These are phyloP conservation scores for Spheniscus mendiculus DNA, from an alignment of 2,113 vertebrate species.

Conservation along the genomic window DNA sequence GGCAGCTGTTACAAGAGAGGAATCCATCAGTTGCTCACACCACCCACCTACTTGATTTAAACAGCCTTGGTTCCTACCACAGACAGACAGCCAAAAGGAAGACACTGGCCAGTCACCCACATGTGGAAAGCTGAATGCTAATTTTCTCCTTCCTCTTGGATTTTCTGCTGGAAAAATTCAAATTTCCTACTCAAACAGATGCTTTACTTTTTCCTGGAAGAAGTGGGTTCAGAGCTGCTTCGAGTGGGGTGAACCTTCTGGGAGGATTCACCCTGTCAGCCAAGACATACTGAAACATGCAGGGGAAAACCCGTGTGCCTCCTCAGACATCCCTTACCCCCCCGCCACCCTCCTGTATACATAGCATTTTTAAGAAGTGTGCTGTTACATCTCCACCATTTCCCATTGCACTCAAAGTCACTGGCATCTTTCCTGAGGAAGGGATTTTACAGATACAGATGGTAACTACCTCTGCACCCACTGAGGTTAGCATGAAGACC, in stretches of 20 bases:
- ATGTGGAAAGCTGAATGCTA: not conserved
- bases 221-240: not conserved
- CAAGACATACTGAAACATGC: not conserved
- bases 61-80: not conserved
- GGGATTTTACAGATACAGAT: not conserved
- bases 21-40: not conserved
- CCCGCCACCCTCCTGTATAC: not conserved
- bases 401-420: not conserved
- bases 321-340: not conserved
- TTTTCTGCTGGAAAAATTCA: not conserved
- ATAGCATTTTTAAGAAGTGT: not conserved
- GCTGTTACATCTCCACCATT: not conserved
- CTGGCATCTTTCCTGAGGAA: not conserved
- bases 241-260: not conserved
- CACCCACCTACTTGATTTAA: not conserved
- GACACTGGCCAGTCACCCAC: not conserved
- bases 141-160: not conserved
- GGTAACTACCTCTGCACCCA: not conserved
- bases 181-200: not conserved
- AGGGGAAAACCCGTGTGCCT: not conserved
- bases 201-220: not conserved
- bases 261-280: not conserved
- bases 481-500: not conserved
- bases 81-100: not conserved
- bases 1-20: not conserved